phyloP scores from a whole-genome alignment of 2,888 invertebrate genomes.

The Cataglyphis cursor region DNA sequence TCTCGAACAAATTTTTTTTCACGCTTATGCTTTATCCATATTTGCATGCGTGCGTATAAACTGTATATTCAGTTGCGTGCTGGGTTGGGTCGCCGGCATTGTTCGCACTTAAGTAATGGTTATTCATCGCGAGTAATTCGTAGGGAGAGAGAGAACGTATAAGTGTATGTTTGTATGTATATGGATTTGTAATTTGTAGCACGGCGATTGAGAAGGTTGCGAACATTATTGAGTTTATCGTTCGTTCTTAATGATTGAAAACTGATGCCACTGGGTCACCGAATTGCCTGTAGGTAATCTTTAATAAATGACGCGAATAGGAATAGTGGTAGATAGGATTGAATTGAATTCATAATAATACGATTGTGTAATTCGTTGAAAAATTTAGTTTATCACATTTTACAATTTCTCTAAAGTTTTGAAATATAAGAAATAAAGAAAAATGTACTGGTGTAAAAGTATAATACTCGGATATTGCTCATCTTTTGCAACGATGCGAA shows the following conservation, averaged over 20 bases:
- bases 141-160: neutral
- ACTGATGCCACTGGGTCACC: constrained; percentile 36
- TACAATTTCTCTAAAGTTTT: neutral
- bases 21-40: constrained; percentile 52
- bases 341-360: neutral
- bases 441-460: constrained; percentile 2
- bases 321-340: constrained; percentile 15
- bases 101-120: constrained; percentile 56
- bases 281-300: constrained; percentile 30
- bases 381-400: neutral
- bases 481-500: neutral
- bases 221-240: constrained; percentile 35
- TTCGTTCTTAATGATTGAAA: constrained; percentile 35
- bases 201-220: constrained; percentile 17
- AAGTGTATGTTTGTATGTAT: neutral
- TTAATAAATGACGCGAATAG: constrained; percentile 9
- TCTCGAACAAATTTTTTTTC: constrained; percentile 31
- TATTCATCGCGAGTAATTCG: constrained; percentile 53
- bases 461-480: neutral
- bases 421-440: neutral
- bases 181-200: constrained; percentile 22
- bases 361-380: neutral
- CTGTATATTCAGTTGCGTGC: constrained; percentile 43
- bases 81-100: constrained; percentile 50
- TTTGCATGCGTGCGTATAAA: constrained; percentile 69